phyloP scores from a whole-genome alignment of 1,140 invertebrate genomes.

The Gonioctena quinquepunctata region DNA sequence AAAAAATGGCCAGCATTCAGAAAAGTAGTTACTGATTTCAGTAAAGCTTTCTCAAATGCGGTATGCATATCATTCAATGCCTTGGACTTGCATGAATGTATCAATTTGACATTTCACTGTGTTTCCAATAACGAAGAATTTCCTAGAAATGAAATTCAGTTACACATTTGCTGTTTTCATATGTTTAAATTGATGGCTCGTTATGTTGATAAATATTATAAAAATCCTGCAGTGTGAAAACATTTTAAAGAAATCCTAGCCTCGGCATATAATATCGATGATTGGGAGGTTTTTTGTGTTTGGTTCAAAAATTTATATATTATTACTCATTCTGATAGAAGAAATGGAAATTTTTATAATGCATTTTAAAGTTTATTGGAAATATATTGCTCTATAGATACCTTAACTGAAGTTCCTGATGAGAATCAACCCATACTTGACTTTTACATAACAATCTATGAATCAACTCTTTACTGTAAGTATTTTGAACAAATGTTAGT shows the following conservation, averaged over 20 bases:
- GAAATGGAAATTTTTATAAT: background rate
- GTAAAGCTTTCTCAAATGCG: background rate
- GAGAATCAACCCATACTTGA: too few relatives aligned
- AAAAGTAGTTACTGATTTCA: slow-evolving; percentile 12
- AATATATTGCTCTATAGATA: background rate
- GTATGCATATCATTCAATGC: background rate
- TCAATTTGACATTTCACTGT: background rate
- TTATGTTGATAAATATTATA: background rate
- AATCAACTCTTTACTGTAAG: too few relatives aligned
- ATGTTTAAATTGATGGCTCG: background rate
- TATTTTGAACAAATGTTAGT: too few relatives aligned
- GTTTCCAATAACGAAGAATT: background rate
- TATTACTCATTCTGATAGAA: background rate
- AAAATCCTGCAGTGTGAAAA: background rate
- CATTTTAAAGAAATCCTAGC: slow-evolving; percentile 12
- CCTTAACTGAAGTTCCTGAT: too few relatives aligned
- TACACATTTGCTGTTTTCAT: background rate
- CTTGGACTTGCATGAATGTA: background rate
- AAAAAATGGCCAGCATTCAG: slow-evolving; percentile 13
- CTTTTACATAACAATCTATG: too few relatives aligned
- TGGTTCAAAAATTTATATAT: background rate
- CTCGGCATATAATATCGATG: background rate
- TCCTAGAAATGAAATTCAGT: background rate
- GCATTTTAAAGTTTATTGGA: background rate
- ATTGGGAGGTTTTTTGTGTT: background rate